Evolutionary conservation across 2,113 vertebrate genomes (phyloP).

Genomic region (Jacana jacana): DNA sequence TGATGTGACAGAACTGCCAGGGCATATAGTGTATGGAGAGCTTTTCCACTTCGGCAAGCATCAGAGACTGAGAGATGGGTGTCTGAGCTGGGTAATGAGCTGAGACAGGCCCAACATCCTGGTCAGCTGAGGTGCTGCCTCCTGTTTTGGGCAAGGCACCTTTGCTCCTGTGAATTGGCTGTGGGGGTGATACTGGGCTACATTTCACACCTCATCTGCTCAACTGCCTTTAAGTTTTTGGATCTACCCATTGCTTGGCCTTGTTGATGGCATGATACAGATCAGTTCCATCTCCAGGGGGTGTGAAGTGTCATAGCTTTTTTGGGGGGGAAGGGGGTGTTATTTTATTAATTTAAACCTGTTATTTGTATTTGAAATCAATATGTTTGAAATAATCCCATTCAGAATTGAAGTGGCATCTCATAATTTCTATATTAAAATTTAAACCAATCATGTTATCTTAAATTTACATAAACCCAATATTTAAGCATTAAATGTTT

Average conservation of each 20-base stretch:
- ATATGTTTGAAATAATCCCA: neutral
- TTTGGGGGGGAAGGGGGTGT: neutral
- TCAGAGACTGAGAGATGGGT: neutral
- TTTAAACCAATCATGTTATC: neutral
- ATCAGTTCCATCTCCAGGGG: neutral
- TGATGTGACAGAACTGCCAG: fast-evolving
- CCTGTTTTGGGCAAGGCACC: neutral
- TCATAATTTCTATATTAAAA: neutral
- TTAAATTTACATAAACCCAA: neutral
- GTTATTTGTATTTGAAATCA: neutral
- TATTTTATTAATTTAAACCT: neutral
- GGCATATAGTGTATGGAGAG: neutral
- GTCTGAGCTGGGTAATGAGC: neutral
- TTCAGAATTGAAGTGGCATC: neutral
- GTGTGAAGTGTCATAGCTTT: neutral
- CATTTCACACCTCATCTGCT: neutral
- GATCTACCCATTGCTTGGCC: neutral
- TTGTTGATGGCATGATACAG: neutral
- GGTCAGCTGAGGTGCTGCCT: neutral
- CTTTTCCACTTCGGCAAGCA: neutral
- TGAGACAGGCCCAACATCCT: neutral
- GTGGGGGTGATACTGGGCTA: neutral
- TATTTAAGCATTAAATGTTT: neutral
- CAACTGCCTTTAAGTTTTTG: neutral
- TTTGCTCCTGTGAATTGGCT: neutral